These are phyloP conservation scores for Hydrolagus colliei DNA, from an alignment of 2,797 vertebrate species.

Conservation along the genomic window DNA sequence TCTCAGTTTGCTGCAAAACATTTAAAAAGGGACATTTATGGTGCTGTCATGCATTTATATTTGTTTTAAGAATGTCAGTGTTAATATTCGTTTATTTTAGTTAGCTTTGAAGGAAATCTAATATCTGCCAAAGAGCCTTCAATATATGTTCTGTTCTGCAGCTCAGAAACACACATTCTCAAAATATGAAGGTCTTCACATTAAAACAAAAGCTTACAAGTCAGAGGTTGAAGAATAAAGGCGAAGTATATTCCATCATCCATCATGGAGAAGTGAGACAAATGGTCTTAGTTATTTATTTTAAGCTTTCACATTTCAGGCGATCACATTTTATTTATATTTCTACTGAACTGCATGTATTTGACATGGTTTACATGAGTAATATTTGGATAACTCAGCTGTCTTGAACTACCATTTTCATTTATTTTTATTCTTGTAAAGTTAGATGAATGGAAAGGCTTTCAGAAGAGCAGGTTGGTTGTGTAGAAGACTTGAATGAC, in stretches of 20 bases:
- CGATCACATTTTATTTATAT: constrained; percentile 4
- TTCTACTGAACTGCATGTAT: constrained; percentile 14
- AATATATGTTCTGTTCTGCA: constrained; percentile 34
- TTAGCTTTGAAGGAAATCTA: constrained; percentile 35
- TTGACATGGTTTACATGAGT: constrained; percentile 13
- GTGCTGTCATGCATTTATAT: constrained; percentile 30
- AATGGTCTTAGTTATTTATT: constrained; percentile 13
- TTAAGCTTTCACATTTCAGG: constrained; percentile 23
- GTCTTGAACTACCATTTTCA: background rate
- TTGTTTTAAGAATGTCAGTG: constrained; percentile 36
- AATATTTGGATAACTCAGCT: background rate
- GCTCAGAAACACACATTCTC: constrained; percentile 26
- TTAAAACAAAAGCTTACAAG: constrained; percentile 17
- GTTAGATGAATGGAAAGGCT: background rate
- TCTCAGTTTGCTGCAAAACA: background rate
- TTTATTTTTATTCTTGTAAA: background rate
- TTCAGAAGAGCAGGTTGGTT: background rate
- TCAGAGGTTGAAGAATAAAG: constrained; percentile 18
- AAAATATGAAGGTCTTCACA: constrained; percentile 12
- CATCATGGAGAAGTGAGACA: constrained; percentile 20
- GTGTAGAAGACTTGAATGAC: background rate
- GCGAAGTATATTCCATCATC: constrained; percentile 24
- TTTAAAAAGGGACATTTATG: constrained; percentile 7
- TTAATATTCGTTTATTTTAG: constrained; percentile 38
- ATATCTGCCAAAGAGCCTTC: constrained; percentile 37